phyloP scores from a whole-genome alignment of 2,113 vertebrate genomes.

The Aegotheles bennettii region DNA sequence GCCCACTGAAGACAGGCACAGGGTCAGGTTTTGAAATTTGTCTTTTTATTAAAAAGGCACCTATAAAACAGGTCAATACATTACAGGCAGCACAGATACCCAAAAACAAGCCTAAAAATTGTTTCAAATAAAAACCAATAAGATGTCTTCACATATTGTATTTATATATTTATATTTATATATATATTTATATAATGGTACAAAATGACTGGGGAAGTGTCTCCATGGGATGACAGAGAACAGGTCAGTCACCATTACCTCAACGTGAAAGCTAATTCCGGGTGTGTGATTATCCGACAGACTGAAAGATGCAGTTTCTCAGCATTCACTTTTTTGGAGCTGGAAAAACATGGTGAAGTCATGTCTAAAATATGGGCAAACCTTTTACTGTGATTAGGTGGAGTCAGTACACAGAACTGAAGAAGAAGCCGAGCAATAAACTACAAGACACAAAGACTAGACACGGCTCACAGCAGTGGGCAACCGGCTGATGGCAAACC shows the following conservation, averaged over 20 bases:
- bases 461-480: slow-evolving; percentile 2
- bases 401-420: slow-evolving; percentile 35
- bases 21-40: slow-evolving; percentile 62
- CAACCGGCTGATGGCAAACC: not conserved
- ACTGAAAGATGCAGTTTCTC: not conserved
- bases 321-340: not conserved
- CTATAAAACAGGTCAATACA: slow-evolving; percentile 86
- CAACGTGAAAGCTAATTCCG: slow-evolving; percentile 39
- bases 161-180: slow-evolving; percentile 85
- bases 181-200: slow-evolving; percentile 85
- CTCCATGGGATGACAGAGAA: slow-evolving; percentile 60
- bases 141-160: slow-evolving; percentile 82
- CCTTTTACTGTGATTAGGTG: slow-evolving; percentile 1
- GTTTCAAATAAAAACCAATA: slow-evolving; percentile 82
- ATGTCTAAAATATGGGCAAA: slow-evolving; percentile 30
- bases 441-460: slow-evolving; percentile 49
- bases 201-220: slow-evolving; percentile 76
- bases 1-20: not conserved
- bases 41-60: slow-evolving; percentile 86
- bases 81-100: slow-evolving; percentile 84
- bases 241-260: slow-evolving; percentile 48
- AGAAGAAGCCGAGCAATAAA: slow-evolving; percentile 47
- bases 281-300: not conserved
- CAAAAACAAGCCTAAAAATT: slow-evolving; percentile 84
- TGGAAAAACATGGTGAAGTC: not conserved